Evolutionary conservation across 2,888 invertebrate species (phyloP), one percentile per base, ranked within the genome.

Genomic region (Pollenia labialis): DNA sequence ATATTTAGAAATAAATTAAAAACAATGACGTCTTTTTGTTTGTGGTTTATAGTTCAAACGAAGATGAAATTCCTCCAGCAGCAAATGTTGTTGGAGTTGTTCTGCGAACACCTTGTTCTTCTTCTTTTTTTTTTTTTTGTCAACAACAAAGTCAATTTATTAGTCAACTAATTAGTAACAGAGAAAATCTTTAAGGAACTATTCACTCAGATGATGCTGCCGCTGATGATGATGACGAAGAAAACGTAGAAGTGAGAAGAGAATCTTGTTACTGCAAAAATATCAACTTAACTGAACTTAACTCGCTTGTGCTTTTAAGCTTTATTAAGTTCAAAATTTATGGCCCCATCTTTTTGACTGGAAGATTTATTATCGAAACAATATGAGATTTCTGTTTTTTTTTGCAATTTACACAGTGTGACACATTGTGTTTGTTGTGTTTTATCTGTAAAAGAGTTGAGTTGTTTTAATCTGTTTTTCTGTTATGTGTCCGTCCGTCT

Each of bases 271-370:
- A 58, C 11, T 18, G 60, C 18, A 46, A 64, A 12, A 46, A 6
- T 6, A 16, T 8, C 18, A 79, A 44, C 11, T 83, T 23, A 54
- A 18, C 23, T 58, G 58, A 76, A 10, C 71, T 32, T 32, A 32
- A 42, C 32, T 42, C 54, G 64, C 40, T 77, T 48, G 9, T 7
- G 56, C 46, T 46, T 9, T 76, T 69, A 76, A 83, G 79, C 85
- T 82, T 86, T 81, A 81, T 87, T 87, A 85, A 87, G 74, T 74
- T 81, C 52, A 46, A 77, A 87, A 87, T 87, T 87, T 87, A 87
- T 87, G 56, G 81, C 76, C 81, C 32, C 87, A 87, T 87, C 85
- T 81, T 87, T 87, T 87, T 81, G 76, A 81, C 68, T 66, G 74
- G 62, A 87, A 87, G 87, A 87, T 87, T 87, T 87, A 87, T 87